Conservation (phyloP, 2,888 invertebrate genomes). For the Hipparchia sbordonii region DNA sequence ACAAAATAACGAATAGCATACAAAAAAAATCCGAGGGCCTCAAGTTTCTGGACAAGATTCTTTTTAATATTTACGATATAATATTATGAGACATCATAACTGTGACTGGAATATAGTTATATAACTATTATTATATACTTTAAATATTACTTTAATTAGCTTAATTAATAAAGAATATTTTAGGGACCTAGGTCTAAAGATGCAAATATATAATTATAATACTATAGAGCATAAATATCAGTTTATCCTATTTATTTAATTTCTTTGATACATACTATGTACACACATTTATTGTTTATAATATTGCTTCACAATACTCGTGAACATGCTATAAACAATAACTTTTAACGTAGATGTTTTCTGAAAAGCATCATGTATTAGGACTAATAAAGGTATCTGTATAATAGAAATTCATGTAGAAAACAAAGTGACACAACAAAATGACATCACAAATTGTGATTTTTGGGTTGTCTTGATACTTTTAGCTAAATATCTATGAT, state of each 20-base stretch:
- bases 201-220: constrained; percentile 34
- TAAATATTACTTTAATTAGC: constrained; percentile 42
- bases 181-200: constrained; percentile 36
- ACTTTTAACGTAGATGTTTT: constrained; percentile 23
- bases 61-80: constrained; percentile 17
- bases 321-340: constrained; percentile 21
- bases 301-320: constrained; percentile 26
- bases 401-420: constrained; percentile 14
- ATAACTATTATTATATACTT: constrained; percentile 35
- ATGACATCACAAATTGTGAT: constrained; percentile 36
- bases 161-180: constrained; percentile 41
- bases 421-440: constrained; percentile 26
- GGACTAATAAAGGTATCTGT: constrained; percentile 24
- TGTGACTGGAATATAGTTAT: constrained; percentile 31
- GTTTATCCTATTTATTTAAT: constrained; percentile 37
- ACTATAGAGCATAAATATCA: constrained; percentile 33
- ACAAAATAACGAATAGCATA: constrained; percentile 17
- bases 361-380: constrained; percentile 30
- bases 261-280: constrained; percentile 30
- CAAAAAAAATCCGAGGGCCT: constrained; percentile 12
- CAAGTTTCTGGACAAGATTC: constrained; percentile 10
- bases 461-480: constrained; percentile 37
- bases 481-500: constrained; percentile 37
- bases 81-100: constrained; percentile 25
- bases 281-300: constrained; percentile 24